phyloP scores from a whole-genome alignment of 2,113 vertebrate genomes.

The Periophthalmodon schlosseri region DNA sequence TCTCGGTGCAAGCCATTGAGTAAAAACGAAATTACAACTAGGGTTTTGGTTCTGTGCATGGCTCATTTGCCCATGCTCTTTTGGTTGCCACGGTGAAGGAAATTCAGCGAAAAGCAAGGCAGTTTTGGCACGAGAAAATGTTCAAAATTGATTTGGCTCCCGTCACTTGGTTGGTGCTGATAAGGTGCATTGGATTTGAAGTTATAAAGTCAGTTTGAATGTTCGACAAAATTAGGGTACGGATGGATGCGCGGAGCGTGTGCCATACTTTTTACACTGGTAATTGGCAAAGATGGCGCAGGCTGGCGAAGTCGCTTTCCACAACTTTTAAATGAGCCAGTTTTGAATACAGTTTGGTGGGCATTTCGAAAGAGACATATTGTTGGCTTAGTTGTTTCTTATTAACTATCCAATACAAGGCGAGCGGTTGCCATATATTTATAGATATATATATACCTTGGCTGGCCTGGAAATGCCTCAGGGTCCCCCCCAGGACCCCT shows the following conservation, averaged over 20 bases:
- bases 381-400: neutral
- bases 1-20: neutral
- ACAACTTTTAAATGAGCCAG: neutral
- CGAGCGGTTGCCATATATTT: too few species aligned
- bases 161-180: neutral
- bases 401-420: too few species aligned
- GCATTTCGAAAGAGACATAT: too few species aligned
- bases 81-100: neutral
- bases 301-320: neutral
- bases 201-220: neutral
- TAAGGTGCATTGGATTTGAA: neutral
- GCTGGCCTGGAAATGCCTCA: too few species aligned
- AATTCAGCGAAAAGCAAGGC: neutral
- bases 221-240: neutral
- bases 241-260: neutral
- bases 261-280: neutral
- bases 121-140: neutral
- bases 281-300: neutral
- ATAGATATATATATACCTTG: too few species aligned
- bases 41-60: neutral
- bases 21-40: neutral
- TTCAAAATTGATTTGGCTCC: neutral
- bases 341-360: neutral
- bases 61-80: neutral
- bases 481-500: too few species aligned